Conservation (phyloP, 1,140 invertebrate genomes). For the Leptopilina clavipes region DNA sequence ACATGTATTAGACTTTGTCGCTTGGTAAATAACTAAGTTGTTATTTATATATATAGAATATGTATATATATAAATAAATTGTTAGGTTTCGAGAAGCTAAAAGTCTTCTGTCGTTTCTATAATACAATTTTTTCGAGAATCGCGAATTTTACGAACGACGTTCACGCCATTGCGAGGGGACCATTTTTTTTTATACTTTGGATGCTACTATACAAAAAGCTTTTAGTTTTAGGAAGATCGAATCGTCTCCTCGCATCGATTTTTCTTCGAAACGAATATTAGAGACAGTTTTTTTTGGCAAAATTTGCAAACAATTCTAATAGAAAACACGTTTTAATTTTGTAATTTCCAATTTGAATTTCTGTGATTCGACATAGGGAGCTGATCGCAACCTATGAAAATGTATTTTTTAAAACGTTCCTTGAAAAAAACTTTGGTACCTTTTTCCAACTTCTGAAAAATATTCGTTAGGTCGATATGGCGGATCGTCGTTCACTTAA, state of each 20-base stretch:
- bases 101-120: constrained; percentile 54
- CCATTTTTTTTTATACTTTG: not conserved
- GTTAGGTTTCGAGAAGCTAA: constrained; percentile 64
- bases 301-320: too few relatives aligned
- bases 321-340: too few relatives aligned
- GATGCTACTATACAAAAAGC: constrained; percentile 22
- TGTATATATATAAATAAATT: constrained; percentile 63
- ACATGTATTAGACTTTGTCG: constrained; percentile 66
- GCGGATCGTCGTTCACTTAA: constrained; percentile 42
- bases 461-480: constrained; percentile 42
- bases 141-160: constrained; percentile 1
- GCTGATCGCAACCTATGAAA: too few relatives aligned
- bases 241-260: not conserved
- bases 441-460: too few relatives aligned
- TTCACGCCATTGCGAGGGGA: constrained; percentile 1
- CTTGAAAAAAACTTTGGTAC: too few relatives aligned
- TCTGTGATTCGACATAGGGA: too few relatives aligned
- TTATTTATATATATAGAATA: constrained; percentile 48
- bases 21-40: constrained; percentile 65
- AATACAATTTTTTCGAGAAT: constrained; percentile 44
- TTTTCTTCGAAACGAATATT: not conserved
- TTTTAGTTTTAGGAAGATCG: constrained; percentile 11
- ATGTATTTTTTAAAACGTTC: too few relatives aligned
- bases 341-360: too few relatives aligned
- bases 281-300: not conserved